phyloP scores from a whole-genome alignment of 1,140 invertebrate species.

The Aphelenchoides fujianensis region DNA sequence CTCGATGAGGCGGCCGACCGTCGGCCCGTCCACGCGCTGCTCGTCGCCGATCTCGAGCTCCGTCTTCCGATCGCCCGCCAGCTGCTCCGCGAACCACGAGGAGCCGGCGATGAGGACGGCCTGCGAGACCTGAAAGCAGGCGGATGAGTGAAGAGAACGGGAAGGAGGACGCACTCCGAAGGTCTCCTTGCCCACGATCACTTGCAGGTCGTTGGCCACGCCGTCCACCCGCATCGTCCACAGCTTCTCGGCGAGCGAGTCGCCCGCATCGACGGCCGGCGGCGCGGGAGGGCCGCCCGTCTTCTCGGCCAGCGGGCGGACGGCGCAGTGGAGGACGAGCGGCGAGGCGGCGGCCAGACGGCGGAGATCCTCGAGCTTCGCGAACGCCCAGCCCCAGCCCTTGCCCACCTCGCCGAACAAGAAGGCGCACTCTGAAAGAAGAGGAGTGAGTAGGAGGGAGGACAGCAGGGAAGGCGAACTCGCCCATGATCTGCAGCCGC shows the following conservation, averaged over 20 bases:
- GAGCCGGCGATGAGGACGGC: slow-evolving; percentile 2
- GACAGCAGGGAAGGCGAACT: too few relatives aligned
- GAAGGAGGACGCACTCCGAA: not conserved
- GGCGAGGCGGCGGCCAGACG: too few relatives aligned
- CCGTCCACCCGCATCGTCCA: slow-evolving; percentile 59
- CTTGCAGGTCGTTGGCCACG: slow-evolving; percentile 71
- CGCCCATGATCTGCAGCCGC: not conserved
- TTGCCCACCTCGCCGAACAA: not conserved
- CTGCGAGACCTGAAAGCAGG: slow-evolving; percentile 22
- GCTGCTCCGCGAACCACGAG: not conserved
- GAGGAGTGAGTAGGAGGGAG: not conserved
- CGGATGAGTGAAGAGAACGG: not conserved
- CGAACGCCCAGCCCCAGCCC: not conserved
- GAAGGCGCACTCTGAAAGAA: not conserved
- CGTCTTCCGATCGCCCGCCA: not conserved
- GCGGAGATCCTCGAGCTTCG: not conserved
- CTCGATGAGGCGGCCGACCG: not conserved
- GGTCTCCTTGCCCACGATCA: slow-evolving; percentile 71
- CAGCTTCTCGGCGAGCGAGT: not conserved
- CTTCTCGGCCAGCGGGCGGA: not conserved
- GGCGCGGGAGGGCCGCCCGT: not conserved
- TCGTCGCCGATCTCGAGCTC: not conserved
- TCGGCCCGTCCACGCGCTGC: not conserved
- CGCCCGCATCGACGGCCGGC: not conserved
- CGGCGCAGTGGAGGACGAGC: not conserved